These are phyloP conservation scores for Galago senegalensis DNA, from an alignment of 2,797 vertebrate species.

Conservation along the genomic window DNA sequence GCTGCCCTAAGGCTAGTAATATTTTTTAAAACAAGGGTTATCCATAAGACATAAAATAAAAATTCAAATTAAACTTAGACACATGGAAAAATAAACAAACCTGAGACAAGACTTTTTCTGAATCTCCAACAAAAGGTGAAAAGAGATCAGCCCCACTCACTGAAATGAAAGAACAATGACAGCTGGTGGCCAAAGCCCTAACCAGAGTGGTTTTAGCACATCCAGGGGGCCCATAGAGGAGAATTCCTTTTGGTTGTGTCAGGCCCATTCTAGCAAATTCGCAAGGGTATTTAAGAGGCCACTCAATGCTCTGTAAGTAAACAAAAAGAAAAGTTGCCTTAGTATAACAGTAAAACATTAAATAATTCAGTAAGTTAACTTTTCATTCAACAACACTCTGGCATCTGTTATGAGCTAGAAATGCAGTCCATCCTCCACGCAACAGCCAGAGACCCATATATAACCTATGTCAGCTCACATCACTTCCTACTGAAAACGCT, in stretches of 20 bases:
- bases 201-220: slow-evolving; percentile 97
- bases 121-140: slow-evolving; percentile 96
- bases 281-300: slow-evolving; percentile 95
- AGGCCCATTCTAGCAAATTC: slow-evolving; percentile 95
- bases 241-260: slow-evolving; percentile 93
- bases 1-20: not conserved
- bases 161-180: slow-evolving; percentile 94
- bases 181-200: slow-evolving; percentile 93
- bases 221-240: slow-evolving; percentile 96
- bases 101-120: slow-evolving; percentile 96
- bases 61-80: slow-evolving; percentile 53
- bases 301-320: slow-evolving; percentile 93
- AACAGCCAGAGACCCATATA: not conserved
- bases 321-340: slow-evolving; percentile 10
- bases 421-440: not conserved
- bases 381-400: not conserved
- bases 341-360: not conserved
- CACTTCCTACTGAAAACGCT: slow-evolving; percentile 8
- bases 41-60: slow-evolving; percentile 4
- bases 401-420: not conserved
- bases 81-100: slow-evolving; percentile 85
- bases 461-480: not conserved
- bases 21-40: not conserved
- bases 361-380: not conserved
- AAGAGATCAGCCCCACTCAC: slow-evolving; percentile 96